Evolutionary conservation across 2,113 vertebrate genomes (phyloP).

Genomic region (Fregata magnificens): DNA sequence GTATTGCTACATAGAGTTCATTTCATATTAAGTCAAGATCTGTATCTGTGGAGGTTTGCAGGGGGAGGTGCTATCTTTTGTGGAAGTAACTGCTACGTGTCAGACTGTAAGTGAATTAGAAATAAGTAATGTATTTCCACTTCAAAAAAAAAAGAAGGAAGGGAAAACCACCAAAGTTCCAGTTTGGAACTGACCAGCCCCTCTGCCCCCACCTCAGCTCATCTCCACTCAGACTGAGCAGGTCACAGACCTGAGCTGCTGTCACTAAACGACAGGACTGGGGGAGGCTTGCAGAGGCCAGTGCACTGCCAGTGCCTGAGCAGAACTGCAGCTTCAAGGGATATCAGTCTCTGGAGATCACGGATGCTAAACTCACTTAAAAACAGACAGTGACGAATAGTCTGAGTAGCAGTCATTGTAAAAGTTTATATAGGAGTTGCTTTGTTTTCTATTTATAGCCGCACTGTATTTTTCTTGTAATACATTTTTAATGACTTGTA

Average conservation of each 20-base stretch:
- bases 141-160: neutral
- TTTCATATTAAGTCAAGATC: neutral
- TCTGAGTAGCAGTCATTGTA: neutral
- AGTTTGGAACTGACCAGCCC: neutral
- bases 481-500: slow-evolving; percentile 61
- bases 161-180: rapidly evolving
- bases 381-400: neutral
- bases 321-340: neutral
- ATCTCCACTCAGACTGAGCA: neutral
- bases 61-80: neutral
- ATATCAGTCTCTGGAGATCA: neutral
- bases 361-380: neutral
- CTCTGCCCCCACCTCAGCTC: neutral
- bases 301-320: neutral
- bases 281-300: neutral
- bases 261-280: neutral
- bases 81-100: neutral
- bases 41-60: neutral
- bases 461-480: slow-evolving; percentile 32
- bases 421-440: slow-evolving; percentile 25
- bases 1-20: neutral
- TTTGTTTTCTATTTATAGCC: slow-evolving; percentile 61
- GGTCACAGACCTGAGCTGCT: neutral
- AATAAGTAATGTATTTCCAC: neutral
- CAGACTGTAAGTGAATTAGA: neutral